Evolutionary conservation across 2,888 invertebrate genomes (phyloP).

Genomic region (Crepidodera aurea): DNA sequence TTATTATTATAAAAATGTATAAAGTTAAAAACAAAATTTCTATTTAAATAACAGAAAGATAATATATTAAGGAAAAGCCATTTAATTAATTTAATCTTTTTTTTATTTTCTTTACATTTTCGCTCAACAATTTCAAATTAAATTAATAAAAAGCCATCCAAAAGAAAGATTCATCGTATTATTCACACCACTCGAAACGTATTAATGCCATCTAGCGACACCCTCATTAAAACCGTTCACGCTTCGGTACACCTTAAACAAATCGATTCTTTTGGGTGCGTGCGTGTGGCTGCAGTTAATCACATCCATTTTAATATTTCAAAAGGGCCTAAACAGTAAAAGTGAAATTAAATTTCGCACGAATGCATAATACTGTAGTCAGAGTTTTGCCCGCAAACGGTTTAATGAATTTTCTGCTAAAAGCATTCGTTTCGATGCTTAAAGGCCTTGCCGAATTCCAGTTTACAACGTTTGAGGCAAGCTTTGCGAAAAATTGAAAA

Average conservation of each 20-base stretch:
- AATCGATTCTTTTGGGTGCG: conserved; percentile 15
- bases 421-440: conserved; percentile 8
- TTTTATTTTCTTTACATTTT: no score
- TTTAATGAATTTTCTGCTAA: conserved; percentile 26
- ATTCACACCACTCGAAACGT: background rate
- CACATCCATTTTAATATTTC: conserved; percentile 26
- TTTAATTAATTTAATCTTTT: no score
- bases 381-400: conserved; percentile 16
- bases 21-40: no score
- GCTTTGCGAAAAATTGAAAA: background rate
- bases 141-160: background rate
- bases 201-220: conserved; percentile 3
- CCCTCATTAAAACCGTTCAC: conserved; percentile 12
- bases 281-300: conserved; percentile 24
- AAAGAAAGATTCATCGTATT: background rate
- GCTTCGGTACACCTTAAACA: conserved; percentile 9
- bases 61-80: no score
- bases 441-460: background rate
- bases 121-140: no score
- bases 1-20: no score
- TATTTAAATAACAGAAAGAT: no score
- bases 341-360: conserved; percentile 27
- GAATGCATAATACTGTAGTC: conserved; percentile 11
- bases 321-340: conserved; percentile 14
- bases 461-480: background rate